Base-by-base conservation (phyloP, 2,888 invertebrate species). In the Chrysolina americana region DNA sequence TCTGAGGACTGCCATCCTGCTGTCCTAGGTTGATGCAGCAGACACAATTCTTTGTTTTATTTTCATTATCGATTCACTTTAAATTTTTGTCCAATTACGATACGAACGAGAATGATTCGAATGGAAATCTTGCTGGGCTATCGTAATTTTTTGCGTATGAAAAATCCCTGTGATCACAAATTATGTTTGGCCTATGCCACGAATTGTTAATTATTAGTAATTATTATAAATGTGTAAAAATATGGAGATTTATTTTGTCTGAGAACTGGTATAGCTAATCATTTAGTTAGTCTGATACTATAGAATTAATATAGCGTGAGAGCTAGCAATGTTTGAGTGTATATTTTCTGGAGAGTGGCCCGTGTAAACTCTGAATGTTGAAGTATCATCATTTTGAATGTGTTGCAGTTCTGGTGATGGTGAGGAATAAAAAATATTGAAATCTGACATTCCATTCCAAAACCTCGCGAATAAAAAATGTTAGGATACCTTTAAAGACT, bases 111-210 rank as follows among this genome's bases (percentile, higher is more conserved):
- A 72, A 21, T 19, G 23, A 28, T 59, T 59, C n/a, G 28, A 59
- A 8, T 2, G 15, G n/a, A 59, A 9, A 28, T 59, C 23, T 59
- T 59, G 28, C n/a, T 59, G 59, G 36, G 5, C 28, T 0, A n/a
- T 11, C 11, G 23, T 59, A 28, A 79, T 77, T 73, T 76, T 53
- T 79, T 75, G 48, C 74, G 79, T 78, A 75, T 79, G 71, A 75
- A 72, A 84, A 86, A 83, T 85, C 85, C 86, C 86, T 87, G 87
- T 87, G 87, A 87, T 87, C 85, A 79, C 82, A 84, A 83, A 76
- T 80, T 80, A 82, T 82, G 79, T 79, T 82, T 78, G 82, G 82
- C 80, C 65, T 76, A 80, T 74, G 77, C 75, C 79, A 74, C 64
- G 77, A 79, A 82, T 79, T 80, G 78, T 81, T 82, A 79, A 78